Base-by-base conservation (phyloP, 2,888 invertebrate genomes). In the Venusia cambrica region DNA sequence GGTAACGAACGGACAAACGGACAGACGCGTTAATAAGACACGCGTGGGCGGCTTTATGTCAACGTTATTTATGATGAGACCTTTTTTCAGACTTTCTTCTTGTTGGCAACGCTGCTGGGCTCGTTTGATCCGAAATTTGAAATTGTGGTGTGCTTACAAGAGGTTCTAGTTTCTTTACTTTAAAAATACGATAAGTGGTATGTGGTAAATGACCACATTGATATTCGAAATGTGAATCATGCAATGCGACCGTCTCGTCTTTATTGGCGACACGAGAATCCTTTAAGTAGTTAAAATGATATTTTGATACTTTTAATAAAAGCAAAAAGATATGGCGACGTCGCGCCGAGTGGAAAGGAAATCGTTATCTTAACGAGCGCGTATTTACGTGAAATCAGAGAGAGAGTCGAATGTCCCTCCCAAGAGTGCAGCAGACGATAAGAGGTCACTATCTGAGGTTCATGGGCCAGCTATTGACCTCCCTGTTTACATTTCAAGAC, bases 1-100 rank as follows among this genome's bases (percentile, higher is more conserved):
- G 73, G 80, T 87, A 87, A 85, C 85, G 85, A 87, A 84, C 84
- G 78, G 67, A 80, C 83, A 69, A 69, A 79, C 81, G 70, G 74
- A 81, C 81, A 75, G 79, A 67, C 78, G 74, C 73, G 78, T 70
- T 83, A 84, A 81, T 83, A 83, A 83, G 84, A 75, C 68, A 72
- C 77, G 81, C 78, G 85, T 84, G 77, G 85, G 85, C 76, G 77
- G 77, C 75, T 74, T 72, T 75, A 74, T 80, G 84, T 84, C 83
- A 79, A 79, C 78, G 74, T 80, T 83, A 84, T 85, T 87, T 84
- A 85, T 84, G 77, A 81, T 68, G 73, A 68, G 55, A 69, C 62
- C 64, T 69, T 73, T 71, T 69, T 72, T 64, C 56, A 59, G 54
- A 62, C 68, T 67, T 73, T 72, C 68, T 66, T 55, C 69, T 56